A percentile compares a stretch with the other conserved stretches of the same genome.
Conservation (phyloP, 2,888 invertebrate genomes). For the Cabera pusaria region DNA sequence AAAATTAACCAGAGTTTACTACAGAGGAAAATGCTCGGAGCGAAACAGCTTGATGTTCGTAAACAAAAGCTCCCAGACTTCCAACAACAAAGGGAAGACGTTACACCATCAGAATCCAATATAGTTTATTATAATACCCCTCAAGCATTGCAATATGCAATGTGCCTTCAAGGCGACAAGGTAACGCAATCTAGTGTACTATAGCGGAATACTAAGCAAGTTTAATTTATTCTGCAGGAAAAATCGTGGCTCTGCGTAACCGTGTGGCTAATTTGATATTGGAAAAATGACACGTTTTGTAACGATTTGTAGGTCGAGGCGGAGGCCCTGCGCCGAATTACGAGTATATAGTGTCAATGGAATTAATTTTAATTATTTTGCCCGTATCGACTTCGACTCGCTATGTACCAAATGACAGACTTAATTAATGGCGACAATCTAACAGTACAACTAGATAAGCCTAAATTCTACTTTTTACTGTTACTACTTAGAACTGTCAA, state of each 20-base stretch:
- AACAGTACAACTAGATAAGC: no score
- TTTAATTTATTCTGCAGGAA: slow-evolving; percentile 66
- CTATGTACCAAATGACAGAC: no score
- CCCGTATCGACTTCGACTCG: slow-evolving; percentile 7
- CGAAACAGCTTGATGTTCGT: no score
- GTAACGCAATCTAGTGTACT: slow-evolving; percentile 63
- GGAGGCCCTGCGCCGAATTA: slow-evolving; percentile 12
- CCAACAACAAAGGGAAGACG: slow-evolving; percentile 10
- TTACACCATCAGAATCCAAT: slow-evolving; percentile 28
- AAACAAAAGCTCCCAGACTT: slow-evolving; percentile 5
- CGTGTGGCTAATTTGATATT: slow-evolving; percentile 45
- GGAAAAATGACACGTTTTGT: slow-evolving; percentile 37
- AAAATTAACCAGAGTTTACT: no score
- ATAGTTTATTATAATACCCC: slow-evolving; percentile 31
- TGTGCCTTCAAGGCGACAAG: slow-evolving; percentile 63
- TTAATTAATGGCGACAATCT: no score
- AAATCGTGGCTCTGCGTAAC: slow-evolving; percentile 53
- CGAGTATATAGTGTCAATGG: slow-evolving; percentile 1
- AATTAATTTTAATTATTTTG: slow-evolving; percentile 5
- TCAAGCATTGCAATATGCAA: slow-evolving; percentile 59
- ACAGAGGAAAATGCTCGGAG: no score
- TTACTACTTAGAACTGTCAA: no score
- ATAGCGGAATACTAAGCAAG: slow-evolving; percentile 61
- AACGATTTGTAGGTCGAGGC: slow-evolving; percentile 20
- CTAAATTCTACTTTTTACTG: no score